Evolutionary conservation across 1,140 invertebrate species (phyloP).

Genomic region (Leptopilina clavipes): DNA sequence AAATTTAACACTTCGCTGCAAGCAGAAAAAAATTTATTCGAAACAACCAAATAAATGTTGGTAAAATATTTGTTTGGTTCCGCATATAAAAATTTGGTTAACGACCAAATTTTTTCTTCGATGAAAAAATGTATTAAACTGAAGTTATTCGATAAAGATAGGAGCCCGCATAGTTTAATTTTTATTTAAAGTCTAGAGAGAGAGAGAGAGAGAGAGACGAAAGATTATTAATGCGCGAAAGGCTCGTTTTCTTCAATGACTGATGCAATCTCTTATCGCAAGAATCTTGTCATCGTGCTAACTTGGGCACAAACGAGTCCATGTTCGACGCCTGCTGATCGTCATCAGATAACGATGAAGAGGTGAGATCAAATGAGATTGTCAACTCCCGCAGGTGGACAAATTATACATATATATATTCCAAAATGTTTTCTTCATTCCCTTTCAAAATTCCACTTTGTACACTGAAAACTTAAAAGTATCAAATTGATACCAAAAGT

Average conservation of each 20-base stretch:
- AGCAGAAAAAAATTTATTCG: too few relatives aligned
- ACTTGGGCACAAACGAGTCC: slow-evolving; percentile 24
- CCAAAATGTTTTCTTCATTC: slow-evolving; percentile 52
- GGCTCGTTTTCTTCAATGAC: slow-evolving; percentile 63
- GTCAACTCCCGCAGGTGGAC: slow-evolving; percentile 61
- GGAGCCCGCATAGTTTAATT: too few relatives aligned
- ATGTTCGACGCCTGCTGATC: slow-evolving; percentile 45
- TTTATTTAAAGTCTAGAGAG: too few relatives aligned
- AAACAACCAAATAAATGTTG: too few relatives aligned
- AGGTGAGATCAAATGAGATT: slow-evolving; percentile 56
- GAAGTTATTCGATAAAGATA: too few relatives aligned
- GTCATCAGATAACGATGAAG: slow-evolving; percentile 48
- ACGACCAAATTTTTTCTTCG: too few relatives aligned
- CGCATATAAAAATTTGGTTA: too few relatives aligned
- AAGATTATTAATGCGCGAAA: slow-evolving; percentile 36
- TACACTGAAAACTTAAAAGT: too few relatives aligned
- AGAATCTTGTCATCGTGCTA: slow-evolving; percentile 59
- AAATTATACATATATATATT: slow-evolving; percentile 54
- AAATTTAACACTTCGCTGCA: slow-evolving; percentile 12
- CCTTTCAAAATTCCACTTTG: slow-evolving; percentile 30
- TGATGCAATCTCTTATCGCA: slow-evolving; percentile 61
- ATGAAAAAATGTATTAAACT: too few relatives aligned
- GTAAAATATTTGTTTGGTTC: too few relatives aligned
- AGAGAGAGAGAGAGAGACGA: too few relatives aligned
- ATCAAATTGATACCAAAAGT: too few relatives aligned